Percentiles rank a stretch among this genome's conserved stretches.
Conservation (phyloP, 2,113 vertebrate species). For the Machaerirhynchus nigripectus region DNA sequence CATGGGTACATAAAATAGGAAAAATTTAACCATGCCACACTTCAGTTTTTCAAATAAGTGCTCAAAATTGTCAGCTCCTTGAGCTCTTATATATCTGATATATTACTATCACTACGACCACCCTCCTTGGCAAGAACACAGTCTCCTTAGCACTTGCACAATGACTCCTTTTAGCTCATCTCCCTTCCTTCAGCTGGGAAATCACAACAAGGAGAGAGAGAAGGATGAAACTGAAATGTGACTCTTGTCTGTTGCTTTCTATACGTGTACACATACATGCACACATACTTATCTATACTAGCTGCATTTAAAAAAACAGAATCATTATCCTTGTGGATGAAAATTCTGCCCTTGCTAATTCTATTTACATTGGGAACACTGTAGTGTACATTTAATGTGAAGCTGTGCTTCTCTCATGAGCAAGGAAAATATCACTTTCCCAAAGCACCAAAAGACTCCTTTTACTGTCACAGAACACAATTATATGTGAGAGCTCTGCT, state of each 20-base stretch:
- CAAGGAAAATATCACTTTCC: slow-evolving; percentile 35
- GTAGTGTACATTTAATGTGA: neutral
- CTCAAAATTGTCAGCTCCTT: neutral
- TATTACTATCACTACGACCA: neutral
- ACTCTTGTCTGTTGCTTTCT: neutral
- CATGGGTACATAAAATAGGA: neutral
- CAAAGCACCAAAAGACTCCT: slow-evolving; percentile 33
- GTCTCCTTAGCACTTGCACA: neutral
- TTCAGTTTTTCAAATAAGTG: neutral
- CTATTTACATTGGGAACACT: neutral
- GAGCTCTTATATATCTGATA: neutral
- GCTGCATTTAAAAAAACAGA: neutral
- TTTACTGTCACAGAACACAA: slow-evolving; percentile 37
- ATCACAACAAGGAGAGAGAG: neutral
- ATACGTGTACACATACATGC: no score
- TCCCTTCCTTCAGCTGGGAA: neutral
- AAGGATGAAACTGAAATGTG: neutral
- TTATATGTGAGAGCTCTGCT: slow-evolving; percentile 5
- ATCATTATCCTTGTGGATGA: neutral
- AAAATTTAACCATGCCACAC: neutral
- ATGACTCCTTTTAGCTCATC: neutral
- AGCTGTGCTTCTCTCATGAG: neutral
- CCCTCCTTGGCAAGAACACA: neutral
- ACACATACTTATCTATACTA: neutral
- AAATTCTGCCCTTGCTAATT: neutral